Percentiles rank a stretch among this genome's conserved stretches.
These are phyloP conservation scores for Galerucella calmariensis DNA, from an alignment of 2,888 invertebrate species.

Conservation along the genomic window DNA sequence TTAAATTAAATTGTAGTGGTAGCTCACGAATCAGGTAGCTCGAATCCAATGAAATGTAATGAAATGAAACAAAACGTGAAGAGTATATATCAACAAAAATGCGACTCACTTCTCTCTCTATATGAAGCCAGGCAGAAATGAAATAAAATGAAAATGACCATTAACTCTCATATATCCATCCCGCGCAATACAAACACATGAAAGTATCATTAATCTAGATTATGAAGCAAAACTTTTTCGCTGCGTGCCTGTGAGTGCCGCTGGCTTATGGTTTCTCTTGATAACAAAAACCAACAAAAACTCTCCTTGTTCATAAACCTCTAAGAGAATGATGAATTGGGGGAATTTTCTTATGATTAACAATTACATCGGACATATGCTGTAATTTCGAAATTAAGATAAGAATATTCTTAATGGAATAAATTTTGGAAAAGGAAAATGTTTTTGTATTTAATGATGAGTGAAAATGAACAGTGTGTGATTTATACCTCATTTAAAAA, in stretches of 20 bases:
- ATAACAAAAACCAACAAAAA: constrained; percentile 16
- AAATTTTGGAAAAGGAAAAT: no score
- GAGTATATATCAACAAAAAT: neutral
- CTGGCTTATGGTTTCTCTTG: constrained; percentile 5
- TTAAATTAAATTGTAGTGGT: no score
- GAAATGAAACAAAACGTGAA: neutral
- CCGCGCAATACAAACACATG: neutral
- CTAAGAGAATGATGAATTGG: neutral
- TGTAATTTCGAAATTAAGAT: no score
- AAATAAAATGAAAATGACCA: constrained; percentile 14
- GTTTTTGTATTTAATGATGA: no score
- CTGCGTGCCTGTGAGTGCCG: neutral
- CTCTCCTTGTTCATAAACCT: neutral
- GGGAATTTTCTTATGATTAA: constrained; percentile 5
- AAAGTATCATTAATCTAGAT: constrained; percentile 18
- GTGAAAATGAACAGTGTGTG: no score
- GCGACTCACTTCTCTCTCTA: neutral
- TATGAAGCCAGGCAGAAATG: constrained; percentile 2
- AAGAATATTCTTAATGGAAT: no score
- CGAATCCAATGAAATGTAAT: no score
- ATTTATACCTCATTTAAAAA: no score
- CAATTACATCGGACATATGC: neutral
- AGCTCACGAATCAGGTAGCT: no score
- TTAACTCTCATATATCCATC: constrained; percentile 7
- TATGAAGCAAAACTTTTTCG: constrained; percentile 15